phyloP scores from a whole-genome alignment of 1,140 invertebrate genomes.

The Venustaconcha ellipsiformis region DNA sequence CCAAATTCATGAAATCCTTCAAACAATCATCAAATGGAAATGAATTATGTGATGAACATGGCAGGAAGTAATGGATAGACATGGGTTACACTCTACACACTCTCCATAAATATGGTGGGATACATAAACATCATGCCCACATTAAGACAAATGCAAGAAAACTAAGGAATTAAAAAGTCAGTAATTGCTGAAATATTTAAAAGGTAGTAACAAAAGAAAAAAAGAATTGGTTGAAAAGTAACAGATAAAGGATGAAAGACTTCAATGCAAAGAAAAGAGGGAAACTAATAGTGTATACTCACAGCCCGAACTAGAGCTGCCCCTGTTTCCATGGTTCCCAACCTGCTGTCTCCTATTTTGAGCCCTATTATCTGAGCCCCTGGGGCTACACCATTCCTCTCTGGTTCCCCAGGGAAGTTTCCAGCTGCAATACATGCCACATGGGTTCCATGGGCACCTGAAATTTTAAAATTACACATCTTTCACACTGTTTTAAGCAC shows the following conservation, averaged over 20 bases:
- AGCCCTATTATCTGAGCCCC: conserved; percentile 96
- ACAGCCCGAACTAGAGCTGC: conserved; percentile 91
- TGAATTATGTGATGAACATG: no score
- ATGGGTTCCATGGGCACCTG: conserved; percentile 95
- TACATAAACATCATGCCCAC: no score
- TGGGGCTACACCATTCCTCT: conserved; percentile 94
- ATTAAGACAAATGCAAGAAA: no score
- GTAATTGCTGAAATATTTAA: no score
- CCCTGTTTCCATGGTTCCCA: conserved; percentile 96
- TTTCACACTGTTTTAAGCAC: background rate
- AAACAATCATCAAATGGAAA: no score
- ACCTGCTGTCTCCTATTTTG: conserved; percentile 88
- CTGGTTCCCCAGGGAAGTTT: conserved; percentile 89
- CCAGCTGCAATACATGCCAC: conserved; percentile 96
- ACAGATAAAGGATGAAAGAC: background rate
- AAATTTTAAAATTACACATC: conserved; percentile 42
- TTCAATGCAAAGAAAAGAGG: background rate
- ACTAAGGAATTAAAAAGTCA: no score
- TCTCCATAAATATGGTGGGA: no score
- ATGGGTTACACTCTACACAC: no score
- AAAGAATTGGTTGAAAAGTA: background rate
- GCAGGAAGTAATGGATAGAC: no score
- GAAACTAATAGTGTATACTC: conserved; percentile 60
- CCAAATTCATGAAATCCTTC: no score
- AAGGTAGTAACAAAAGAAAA: no score